Conservation (phyloP, 2,113 vertebrate species). For the Perccottus glenii region DNA sequence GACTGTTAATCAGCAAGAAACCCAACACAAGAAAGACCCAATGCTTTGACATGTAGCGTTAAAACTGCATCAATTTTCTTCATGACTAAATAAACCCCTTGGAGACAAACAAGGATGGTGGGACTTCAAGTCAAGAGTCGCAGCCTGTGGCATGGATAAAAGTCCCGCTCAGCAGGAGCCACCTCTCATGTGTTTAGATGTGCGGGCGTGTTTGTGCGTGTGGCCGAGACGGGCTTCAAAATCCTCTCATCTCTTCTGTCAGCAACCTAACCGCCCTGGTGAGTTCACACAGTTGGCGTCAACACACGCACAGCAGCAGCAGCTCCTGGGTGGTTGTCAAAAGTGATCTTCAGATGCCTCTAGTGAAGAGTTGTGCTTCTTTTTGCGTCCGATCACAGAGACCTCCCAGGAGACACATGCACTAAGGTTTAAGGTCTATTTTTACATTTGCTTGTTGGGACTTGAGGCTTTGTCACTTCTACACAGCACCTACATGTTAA, state of each 20-base stretch:
- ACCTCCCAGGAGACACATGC: conserved; percentile 18
- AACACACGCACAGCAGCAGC: conserved; percentile 18
- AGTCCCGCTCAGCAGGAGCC: conserved; percentile 6
- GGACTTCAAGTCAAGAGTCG: not conserved
- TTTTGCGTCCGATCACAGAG: conserved; percentile 27
- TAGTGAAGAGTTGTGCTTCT: conserved; percentile 28
- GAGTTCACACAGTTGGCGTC: conserved; percentile 14
- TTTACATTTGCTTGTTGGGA: conserved; percentile 31
- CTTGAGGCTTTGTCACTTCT: conserved; percentile 5
- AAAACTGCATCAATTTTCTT: not conserved
- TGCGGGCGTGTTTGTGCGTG: not conserved
- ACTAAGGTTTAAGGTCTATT: conserved; percentile 18
- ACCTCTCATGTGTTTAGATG: not conserved
- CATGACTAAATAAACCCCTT: not conserved
- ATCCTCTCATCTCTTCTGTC: conserved; percentile 13
- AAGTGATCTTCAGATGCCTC: conserved; percentile 24
- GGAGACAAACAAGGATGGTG: not conserved
- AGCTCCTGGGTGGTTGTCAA: conserved; percentile 22
- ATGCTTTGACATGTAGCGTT: not conserved
- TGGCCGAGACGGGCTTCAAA: not conserved
- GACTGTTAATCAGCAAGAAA: not conserved
- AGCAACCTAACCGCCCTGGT: conserved; percentile 4
- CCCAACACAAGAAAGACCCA: not conserved
- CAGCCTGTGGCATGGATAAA: conserved; percentile 5
- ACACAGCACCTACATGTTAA: not conserved